Percentiles rank a stretch among this genome's conserved stretches.
Evolutionary conservation across 1,140 invertebrate species (phyloP).

Genomic region (Meloidogyne chitwoodi): DNA sequence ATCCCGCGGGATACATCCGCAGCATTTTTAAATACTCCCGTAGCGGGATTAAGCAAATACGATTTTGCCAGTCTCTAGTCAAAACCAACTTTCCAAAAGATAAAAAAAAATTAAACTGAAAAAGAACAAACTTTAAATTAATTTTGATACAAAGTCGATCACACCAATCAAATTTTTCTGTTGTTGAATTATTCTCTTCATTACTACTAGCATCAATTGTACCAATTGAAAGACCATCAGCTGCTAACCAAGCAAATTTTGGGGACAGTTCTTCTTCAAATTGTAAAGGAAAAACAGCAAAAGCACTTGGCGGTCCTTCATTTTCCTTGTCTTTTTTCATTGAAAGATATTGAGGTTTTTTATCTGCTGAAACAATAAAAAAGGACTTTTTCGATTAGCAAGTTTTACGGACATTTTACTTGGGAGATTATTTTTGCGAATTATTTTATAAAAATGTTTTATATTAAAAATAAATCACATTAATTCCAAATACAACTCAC

Average conservation of each 20-base stretch:
- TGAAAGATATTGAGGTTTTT: constrained; percentile 24
- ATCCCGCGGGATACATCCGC: no score
- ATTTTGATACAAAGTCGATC: constrained; percentile 28
- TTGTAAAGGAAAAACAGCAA: constrained; percentile 22
- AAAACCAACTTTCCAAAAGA: no score
- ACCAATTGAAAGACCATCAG: constrained; percentile 29
- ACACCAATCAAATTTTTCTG: constrained; percentile 12
- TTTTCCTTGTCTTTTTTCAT: not conserved
- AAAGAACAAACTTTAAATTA: not conserved
- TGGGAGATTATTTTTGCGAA: no score
- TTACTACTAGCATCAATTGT: constrained; percentile 12
- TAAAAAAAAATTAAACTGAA: no score
- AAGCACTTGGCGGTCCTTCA: constrained; percentile 20
- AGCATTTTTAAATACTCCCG: no score
- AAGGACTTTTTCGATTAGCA: constrained; percentile 1
- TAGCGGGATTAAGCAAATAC: no score
- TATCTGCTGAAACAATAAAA: constrained; percentile 2
- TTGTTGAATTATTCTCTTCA: no score
- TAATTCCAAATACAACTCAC: no score
- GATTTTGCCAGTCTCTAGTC: no score
- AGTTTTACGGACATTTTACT: no score
- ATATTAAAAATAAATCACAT: no score
- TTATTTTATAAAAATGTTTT: no score
- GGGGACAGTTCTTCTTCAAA: constrained; percentile 13
- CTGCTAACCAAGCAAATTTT: constrained; percentile 30